A percentile compares a stretch with the other conserved stretches of the same genome.
Evolutionary conservation across 2,797 vertebrate species (phyloP).

Genomic region (Buceros bicornis): DNA sequence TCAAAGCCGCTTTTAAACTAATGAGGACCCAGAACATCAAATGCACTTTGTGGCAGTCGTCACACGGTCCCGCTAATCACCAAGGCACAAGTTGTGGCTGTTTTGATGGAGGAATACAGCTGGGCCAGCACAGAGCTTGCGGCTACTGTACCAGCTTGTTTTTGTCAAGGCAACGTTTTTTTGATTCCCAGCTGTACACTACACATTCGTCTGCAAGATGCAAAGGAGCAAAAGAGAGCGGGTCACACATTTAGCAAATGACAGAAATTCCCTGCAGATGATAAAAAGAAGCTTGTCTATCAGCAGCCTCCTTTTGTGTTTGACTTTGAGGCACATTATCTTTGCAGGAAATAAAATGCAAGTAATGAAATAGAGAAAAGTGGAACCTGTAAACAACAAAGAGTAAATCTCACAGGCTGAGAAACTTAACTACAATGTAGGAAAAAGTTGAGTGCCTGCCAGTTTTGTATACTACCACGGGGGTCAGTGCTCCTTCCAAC

Average conservation of each 20-base stretch:
- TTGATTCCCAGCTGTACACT: neutral
- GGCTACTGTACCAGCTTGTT: neutral
- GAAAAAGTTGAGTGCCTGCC: neutral
- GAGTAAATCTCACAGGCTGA: neutral
- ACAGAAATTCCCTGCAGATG: conserved; percentile 29
- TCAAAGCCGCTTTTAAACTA: neutral
- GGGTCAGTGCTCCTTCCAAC: neutral
- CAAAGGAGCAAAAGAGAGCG: neutral
- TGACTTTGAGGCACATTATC: neutral
- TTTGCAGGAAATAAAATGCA: neutral
- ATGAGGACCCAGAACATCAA: neutral
- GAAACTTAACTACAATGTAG: neutral
- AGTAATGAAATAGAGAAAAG: neutral
- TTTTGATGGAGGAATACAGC: neutral
- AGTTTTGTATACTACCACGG: neutral
- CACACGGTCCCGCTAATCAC: neutral
- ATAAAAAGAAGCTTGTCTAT: conserved; percentile 24
- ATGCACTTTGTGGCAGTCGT: neutral
- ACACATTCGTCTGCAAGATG: neutral
- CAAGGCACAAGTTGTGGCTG: neutral
- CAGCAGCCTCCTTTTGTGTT: conserved; percentile 22
- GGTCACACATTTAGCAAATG: neutral
- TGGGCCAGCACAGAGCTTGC: neutral
- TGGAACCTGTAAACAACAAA: conserved; percentile 9
- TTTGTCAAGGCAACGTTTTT: neutral